Percentiles rank a stretch among this genome's conserved stretches.
Evolutionary conservation across 2,888 invertebrate genomes (phyloP).

Genomic region (Dorcus parallelipipedus): DNA sequence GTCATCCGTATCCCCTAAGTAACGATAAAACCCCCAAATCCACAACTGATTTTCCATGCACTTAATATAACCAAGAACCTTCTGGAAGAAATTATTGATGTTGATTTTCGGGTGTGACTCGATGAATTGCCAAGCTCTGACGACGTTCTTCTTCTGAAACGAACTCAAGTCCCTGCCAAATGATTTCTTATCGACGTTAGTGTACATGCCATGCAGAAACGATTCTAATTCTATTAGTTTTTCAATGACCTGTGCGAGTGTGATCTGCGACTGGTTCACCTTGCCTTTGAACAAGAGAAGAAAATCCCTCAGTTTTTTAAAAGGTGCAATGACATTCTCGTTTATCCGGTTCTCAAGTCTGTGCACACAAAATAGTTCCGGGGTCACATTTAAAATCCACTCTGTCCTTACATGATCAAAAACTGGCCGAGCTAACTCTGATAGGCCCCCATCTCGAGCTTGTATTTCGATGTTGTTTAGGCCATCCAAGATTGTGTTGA

Average conservation of each 20-base stretch:
- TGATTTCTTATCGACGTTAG: slow-evolving; percentile 34
- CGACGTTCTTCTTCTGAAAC: slow-evolving; percentile 43
- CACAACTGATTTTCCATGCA: slow-evolving; percentile 47
- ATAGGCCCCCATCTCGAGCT: slow-evolving; percentile 35
- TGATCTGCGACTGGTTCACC: slow-evolving; percentile 28
- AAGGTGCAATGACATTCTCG: slow-evolving; percentile 45
- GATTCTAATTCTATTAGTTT: slow-evolving; percentile 43
- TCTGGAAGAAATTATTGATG: slow-evolving; percentile 42
- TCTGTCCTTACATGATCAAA: slow-evolving; percentile 37
- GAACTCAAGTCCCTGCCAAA: slow-evolving; percentile 42
- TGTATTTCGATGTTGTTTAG: slow-evolving; percentile 41
- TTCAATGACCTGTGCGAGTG: slow-evolving; percentile 36
- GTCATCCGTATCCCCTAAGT: slow-evolving; percentile 34
- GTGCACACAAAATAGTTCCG: slow-evolving; percentile 44
- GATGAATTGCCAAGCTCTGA: slow-evolving; percentile 44
- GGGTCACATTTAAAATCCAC: slow-evolving; percentile 43
- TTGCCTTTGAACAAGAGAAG: slow-evolving; percentile 39
- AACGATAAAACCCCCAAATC: slow-evolving; percentile 47
- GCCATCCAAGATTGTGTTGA: slow-evolving; percentile 43
- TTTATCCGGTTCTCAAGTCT: slow-evolving; percentile 43
- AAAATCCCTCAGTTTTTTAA: slow-evolving; percentile 43
- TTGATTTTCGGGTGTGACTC: slow-evolving; percentile 45
- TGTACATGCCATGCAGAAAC: slow-evolving; percentile 36
- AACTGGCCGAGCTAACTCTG: slow-evolving; percentile 29
- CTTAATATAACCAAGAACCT: slow-evolving; percentile 45